Percentiles rank a stretch among this genome's conserved stretches.
phyloP scores from a whole-genome alignment of 2,888 invertebrate species.

The Dasysyrphus albostriatus region DNA sequence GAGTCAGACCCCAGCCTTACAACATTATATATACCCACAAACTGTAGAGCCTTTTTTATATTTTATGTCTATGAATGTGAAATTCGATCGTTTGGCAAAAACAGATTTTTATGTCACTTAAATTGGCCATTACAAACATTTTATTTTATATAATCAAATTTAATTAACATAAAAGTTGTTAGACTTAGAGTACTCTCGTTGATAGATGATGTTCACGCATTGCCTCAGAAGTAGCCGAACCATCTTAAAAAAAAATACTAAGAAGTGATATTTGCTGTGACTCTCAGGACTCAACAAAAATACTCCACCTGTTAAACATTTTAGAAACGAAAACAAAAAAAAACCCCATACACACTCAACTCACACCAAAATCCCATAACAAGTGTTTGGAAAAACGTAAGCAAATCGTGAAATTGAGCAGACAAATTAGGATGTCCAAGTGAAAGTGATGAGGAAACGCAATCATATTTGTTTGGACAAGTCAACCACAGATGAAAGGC shows the following conservation, averaged over 20 bases:
- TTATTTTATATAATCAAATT: conserved; percentile 72
- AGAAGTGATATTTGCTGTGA: neutral
- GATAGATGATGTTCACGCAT: conserved; percentile 70
- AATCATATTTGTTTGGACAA: conserved; percentile 59
- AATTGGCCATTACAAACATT: conserved; percentile 73
- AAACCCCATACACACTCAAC: neutral
- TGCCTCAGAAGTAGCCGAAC: conserved; percentile 36
- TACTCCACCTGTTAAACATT: conserved; percentile 6
- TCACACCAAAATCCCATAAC: conserved; percentile 9
- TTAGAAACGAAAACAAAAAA: neutral
- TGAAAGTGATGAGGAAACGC: conserved; percentile 74
- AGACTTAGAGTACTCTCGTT: conserved; percentile 54
- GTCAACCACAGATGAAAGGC: conserved; percentile 33
- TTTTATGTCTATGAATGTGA: conserved; percentile 33
- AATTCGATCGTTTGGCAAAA: conserved; percentile 73
- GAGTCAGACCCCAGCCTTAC: conserved; percentile 4
- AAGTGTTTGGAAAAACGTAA: conserved; percentile 43
- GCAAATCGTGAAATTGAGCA: conserved; percentile 57
- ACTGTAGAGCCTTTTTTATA: too few species aligned
- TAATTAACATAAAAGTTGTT: conserved; percentile 71
- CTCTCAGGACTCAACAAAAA: conserved; percentile 11
- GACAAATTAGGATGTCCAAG: conserved; percentile 71
- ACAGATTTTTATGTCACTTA: conserved; percentile 73
- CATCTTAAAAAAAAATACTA: neutral
- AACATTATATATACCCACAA: neutral